Evolutionary conservation across 35 echinoderm and acorn worm genomes (phyloP).

Genomic region (Eucidaris tribuloides): DNA sequence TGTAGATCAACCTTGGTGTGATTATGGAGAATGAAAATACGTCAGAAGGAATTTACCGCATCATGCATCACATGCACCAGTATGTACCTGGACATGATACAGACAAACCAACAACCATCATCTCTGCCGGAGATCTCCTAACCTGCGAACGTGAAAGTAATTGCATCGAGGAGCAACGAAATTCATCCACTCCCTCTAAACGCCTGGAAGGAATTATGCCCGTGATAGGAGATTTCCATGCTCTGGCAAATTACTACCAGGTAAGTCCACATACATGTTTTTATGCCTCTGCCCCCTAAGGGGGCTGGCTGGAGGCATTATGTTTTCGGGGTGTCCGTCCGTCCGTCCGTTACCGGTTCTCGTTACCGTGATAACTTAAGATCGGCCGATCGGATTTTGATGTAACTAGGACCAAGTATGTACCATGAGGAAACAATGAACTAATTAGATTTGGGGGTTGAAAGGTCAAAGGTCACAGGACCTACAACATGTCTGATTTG

Average conservation of each 20-base stretch:
- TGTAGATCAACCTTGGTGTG: constrained; percentile 56
- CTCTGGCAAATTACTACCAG: constrained; percentile 54
- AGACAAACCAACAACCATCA: constrained; percentile 1
- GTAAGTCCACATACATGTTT: constrained; percentile 26
- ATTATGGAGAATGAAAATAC: constrained; percentile 75
- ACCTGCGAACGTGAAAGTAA: constrained; percentile 47
- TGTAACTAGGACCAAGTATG: no score
- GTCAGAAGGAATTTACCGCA: constrained; percentile 39
- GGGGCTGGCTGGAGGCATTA: no score
- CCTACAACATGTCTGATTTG: no score
- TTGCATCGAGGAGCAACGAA: constrained; percentile 33
- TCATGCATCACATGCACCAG: constrained; percentile 29
- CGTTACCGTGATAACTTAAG: no score
- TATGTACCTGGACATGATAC: constrained; percentile 39
- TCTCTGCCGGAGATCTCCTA: constrained; percentile 43
- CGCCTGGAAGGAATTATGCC: constrained; percentile 46
- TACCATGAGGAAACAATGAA: no score
- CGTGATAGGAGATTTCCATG: constrained; percentile 67
- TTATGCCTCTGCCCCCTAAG: no score
- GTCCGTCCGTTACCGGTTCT: no score
- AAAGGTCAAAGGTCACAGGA: no score
- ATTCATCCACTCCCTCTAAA: constrained; percentile 14
- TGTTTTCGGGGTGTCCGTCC: no score
- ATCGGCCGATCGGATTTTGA: no score
- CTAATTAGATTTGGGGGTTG: no score